Conservation (phyloP, 2,113 vertebrate genomes). For the Euleptes europaea region DNA sequence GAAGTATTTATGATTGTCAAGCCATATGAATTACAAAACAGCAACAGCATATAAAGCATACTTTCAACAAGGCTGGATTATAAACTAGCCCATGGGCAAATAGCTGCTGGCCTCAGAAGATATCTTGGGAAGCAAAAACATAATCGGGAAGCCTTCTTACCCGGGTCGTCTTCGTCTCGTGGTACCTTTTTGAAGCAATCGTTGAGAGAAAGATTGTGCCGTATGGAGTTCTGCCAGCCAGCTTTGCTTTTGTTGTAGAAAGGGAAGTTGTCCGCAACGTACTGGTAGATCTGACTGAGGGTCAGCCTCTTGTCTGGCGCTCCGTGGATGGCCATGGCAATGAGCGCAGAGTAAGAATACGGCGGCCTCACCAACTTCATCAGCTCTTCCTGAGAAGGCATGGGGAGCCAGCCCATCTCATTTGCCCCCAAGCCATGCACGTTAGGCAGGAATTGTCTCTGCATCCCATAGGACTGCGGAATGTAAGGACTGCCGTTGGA, state of each 20-base stretch:
- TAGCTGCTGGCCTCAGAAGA: not conserved
- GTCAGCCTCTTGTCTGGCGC: slow-evolving; percentile 92
- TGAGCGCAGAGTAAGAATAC: slow-evolving; percentile 97
- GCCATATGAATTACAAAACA: not conserved
- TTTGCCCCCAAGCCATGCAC: slow-evolving; percentile 78
- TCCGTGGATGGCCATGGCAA: slow-evolving; percentile 98
- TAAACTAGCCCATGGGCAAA: not conserved
- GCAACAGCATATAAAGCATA: too few relatives aligned
- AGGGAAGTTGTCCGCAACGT: slow-evolving; percentile 97
- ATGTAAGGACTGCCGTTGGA: slow-evolving; percentile 84
- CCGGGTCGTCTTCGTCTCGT: slow-evolving; percentile 95
- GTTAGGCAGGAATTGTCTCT: slow-evolving; percentile 88
- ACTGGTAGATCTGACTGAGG: slow-evolving; percentile 98
- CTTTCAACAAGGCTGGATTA: not conserved
- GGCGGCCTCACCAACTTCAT: slow-evolving; percentile 97
- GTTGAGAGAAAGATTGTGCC: slow-evolving; percentile 92
- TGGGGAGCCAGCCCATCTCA: slow-evolving; percentile 94
- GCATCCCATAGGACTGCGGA: slow-evolving; percentile 92
- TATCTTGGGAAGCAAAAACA: not conserved
- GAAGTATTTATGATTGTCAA: not conserved
- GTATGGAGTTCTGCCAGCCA: slow-evolving; percentile 95
- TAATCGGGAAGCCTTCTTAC: slow-evolving; percentile 66
- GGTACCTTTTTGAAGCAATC: slow-evolving; percentile 99
- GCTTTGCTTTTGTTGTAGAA: slow-evolving; percentile 99
- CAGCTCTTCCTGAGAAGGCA: slow-evolving; percentile 95